Base-by-base conservation (phyloP, 2,888 invertebrate genomes). In the Brachynemurus nebulosus region DNA sequence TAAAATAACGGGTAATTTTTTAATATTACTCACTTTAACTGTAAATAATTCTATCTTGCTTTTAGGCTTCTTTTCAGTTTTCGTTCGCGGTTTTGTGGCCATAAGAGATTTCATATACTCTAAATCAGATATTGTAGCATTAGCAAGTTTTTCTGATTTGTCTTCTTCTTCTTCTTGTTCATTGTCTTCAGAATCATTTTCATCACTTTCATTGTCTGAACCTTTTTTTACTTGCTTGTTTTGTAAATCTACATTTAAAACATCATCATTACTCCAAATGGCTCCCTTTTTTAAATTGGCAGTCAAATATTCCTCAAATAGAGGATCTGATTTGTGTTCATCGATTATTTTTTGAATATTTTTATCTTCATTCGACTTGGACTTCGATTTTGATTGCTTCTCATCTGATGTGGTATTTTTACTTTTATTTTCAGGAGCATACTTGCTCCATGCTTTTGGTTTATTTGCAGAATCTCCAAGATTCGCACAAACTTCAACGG, bases 401-500 rank as follows among this genome's bases (percentile, higher is more conserved):
- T 55, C 50, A 71, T 74, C 54, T 74, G 73, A 55, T 71, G 76
- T 4, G 75, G 12, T n/a, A 27, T 27, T 27, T 27, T 27, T 27
- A 27, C 7, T 27, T 74, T n/a, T n/a, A 59, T 82, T 86, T 47
- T 89, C 89, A 27, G 74, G 62, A 1, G 91, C 76, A 68, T 93
- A 83, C 68, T 91, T 92, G 62, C 92, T 95, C 92, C 93, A 93
- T 0, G 93, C 76, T 63, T 86, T 77, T 2, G 91, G 88, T 62
- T 93, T 93, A 42, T 70, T 70, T 34, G 73, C 59, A 57, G 76
- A 76, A 57, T 77, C 76, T 54, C 84, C 84, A 53, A 86, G 65
- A 42, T 72, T 66, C 2, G 77, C 73, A 60, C 85, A 86, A 2
- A 68, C 60, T 60, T 89, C 78, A 1, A 95, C 89, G 53, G 72